Percentiles rank a stretch among this genome's conserved stretches.
phyloP scores from a whole-genome alignment of 2,888 invertebrate species.

The Drosophila anceps region DNA sequence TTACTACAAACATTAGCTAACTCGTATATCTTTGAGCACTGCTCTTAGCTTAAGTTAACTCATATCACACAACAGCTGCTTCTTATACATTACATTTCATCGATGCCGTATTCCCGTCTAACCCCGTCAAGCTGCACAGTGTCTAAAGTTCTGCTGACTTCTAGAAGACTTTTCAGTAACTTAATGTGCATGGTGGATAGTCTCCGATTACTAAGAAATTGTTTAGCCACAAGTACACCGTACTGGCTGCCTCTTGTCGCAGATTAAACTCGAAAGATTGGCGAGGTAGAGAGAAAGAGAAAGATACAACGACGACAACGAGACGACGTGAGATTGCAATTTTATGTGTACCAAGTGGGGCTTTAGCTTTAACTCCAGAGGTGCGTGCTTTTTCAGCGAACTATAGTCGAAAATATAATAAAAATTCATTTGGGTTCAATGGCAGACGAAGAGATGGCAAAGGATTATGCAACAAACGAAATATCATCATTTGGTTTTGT shows the following conservation, averaged over 20 bases:
- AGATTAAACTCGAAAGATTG: slow-evolving; percentile 73
- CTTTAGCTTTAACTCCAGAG: slow-evolving; percentile 25
- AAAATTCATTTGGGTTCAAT: slow-evolving; percentile 68
- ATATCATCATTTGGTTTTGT: slow-evolving; percentile 64
- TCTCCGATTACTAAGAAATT: slow-evolving; percentile 59
- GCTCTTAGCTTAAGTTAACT: too few species aligned
- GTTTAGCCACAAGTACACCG: slow-evolving; percentile 43
- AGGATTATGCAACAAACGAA: slow-evolving; percentile 77
- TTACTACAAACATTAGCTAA: too few species aligned
- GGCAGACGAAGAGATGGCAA: slow-evolving; percentile 32
- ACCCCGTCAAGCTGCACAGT: too few species aligned
- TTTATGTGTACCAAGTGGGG: slow-evolving; percentile 68
- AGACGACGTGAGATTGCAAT: slow-evolving; percentile 71
- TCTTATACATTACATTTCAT: not conserved
- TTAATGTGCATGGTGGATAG: slow-evolving; percentile 24
- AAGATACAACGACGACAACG: not conserved
- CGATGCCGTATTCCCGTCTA: not conserved
- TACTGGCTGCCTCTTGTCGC: slow-evolving; percentile 15
- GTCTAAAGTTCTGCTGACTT: not conserved
- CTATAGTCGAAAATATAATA: slow-evolving; percentile 7
- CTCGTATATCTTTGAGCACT: too few species aligned
- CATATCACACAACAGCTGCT: not conserved
- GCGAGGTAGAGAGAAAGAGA: not conserved
- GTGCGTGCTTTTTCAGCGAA: slow-evolving; percentile 13
- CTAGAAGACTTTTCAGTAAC: slow-evolving; percentile 11